Percentiles rank a stretch among this genome's conserved stretches.
Evolutionary conservation across 2,888 invertebrate species (phyloP).

Genomic region (Tinea pellionella): DNA sequence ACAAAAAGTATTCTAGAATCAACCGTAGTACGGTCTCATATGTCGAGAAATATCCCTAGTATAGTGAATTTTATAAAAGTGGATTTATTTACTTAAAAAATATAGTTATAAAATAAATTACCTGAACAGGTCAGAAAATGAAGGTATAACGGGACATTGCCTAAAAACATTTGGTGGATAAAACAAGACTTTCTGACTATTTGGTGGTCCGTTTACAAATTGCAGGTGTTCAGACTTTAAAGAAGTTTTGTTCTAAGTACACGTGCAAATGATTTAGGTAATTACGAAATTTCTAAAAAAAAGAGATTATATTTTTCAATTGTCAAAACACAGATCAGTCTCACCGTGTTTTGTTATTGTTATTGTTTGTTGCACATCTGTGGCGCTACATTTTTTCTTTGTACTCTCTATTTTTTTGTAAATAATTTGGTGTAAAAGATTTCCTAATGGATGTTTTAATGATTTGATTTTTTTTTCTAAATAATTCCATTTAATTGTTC

Average conservation of each 20-base stretch:
- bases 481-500: too few relatives aligned
- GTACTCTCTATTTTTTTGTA: not conserved
- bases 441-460: too few relatives aligned
- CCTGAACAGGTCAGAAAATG: not conserved
- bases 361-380: conserved; percentile 4
- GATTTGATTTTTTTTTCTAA: too few relatives aligned
- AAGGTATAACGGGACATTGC: not conserved
- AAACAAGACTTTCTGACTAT: not conserved
- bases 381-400: not conserved
- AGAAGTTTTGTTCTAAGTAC: not conserved
- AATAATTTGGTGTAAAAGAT: not conserved
- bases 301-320: not conserved
- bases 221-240: conserved; percentile 1
- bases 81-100: too few relatives aligned
- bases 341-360: not conserved
- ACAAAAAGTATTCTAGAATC: too few relatives aligned
- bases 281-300: not conserved
- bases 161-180: not conserved
- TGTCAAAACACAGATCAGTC: not conserved
- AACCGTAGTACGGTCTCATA: too few relatives aligned
- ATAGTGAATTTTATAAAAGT: too few relatives aligned
- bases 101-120: not conserved
- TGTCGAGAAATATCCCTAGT: too few relatives aligned
- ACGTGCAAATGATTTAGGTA: not conserved
- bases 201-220: not conserved